A percentile compares a stretch with the other conserved stretches of the same genome.
Conservation (phyloP, 1,140 invertebrate species). For the Chrysomallon squamiferum region DNA sequence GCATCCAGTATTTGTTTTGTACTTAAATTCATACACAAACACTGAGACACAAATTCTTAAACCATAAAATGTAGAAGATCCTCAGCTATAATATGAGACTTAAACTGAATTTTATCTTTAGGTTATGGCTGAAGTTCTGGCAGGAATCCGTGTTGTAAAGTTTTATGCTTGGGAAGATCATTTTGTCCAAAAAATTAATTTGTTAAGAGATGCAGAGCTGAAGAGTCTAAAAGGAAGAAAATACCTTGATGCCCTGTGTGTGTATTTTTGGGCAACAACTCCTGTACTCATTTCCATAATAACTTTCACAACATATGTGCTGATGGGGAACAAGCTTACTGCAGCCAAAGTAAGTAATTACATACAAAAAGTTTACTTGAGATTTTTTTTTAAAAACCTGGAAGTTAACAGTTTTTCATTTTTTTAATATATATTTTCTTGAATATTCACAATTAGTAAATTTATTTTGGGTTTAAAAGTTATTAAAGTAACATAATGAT, state of each 20-base stretch:
- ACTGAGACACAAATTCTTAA: too few relatives aligned
- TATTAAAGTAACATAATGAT: too few relatives aligned
- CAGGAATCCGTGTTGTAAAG: constrained; percentile 89
- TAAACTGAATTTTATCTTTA: constrained; percentile 31
- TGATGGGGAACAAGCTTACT: constrained; percentile 80
- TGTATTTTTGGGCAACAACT: constrained; percentile 99
- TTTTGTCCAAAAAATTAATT: constrained; percentile 75
- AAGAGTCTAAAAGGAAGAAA: constrained; percentile 74
- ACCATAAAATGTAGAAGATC: too few relatives aligned
- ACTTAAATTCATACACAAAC: too few relatives aligned
- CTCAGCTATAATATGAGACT: not conserved
- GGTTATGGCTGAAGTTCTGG: constrained; percentile 86
- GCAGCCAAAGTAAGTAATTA: constrained; percentile 78
- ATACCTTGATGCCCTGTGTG: constrained; percentile 98
- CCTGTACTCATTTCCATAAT: constrained; percentile 92
- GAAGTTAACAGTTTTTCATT: too few relatives aligned
- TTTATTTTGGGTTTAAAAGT: too few relatives aligned
- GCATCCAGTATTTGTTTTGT: too few relatives aligned
- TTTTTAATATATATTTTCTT: too few relatives aligned
- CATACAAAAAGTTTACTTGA: not conserved
- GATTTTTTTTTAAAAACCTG: not conserved
- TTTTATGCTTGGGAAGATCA: constrained; percentile 92
- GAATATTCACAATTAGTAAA: too few relatives aligned
- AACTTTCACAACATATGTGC: constrained; percentile 88
- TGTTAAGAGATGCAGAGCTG: constrained; percentile 54